These are phyloP conservation scores for Steinernema feltiae DNA, from an alignment of 1,140 invertebrate species.

Conservation along the genomic window DNA sequence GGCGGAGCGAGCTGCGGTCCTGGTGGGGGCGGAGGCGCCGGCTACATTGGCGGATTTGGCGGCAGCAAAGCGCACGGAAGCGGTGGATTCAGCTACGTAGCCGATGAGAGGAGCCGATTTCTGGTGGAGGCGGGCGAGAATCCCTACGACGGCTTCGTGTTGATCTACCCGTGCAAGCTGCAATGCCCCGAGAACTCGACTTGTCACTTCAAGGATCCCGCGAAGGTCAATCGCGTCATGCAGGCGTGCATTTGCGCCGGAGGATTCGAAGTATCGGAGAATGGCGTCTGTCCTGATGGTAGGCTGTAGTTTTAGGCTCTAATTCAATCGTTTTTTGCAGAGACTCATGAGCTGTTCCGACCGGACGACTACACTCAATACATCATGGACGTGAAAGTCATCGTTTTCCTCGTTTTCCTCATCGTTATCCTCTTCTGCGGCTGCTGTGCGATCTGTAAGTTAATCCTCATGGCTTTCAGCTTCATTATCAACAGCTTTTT, in stretches of 20 bases:
- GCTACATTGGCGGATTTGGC: slow-evolving; percentile 3
- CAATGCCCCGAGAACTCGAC: not conserved
- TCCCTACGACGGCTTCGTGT: not conserved
- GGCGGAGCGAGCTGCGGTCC: not conserved
- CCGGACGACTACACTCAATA: not conserved
- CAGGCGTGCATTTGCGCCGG: not conserved
- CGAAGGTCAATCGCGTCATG: not conserved
- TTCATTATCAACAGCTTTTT: not conserved
- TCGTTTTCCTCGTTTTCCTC: not conserved
- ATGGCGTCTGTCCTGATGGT: not conserved
- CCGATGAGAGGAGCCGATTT: not conserved
- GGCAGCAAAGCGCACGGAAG: not conserved
- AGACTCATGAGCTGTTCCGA: not conserved
- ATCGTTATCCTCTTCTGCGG: not conserved
- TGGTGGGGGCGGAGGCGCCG: not conserved
- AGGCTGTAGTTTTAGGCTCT: not conserved
- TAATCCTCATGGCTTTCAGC: not conserved
- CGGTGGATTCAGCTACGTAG: slow-evolving; percentile 7
- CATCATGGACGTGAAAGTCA: not conserved
- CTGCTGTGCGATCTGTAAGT: not conserved
- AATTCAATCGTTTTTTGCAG: not conserved
- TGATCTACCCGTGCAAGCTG: not conserved
- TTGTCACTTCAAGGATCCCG: not conserved
- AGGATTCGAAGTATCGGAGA: not conserved
- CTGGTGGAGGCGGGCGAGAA: not conserved